Evolutionary conservation across 2,888 invertebrate species (phyloP), one percentile per base, ranked within the genome.

Genomic region (Drosophila mercatorum): DNA sequence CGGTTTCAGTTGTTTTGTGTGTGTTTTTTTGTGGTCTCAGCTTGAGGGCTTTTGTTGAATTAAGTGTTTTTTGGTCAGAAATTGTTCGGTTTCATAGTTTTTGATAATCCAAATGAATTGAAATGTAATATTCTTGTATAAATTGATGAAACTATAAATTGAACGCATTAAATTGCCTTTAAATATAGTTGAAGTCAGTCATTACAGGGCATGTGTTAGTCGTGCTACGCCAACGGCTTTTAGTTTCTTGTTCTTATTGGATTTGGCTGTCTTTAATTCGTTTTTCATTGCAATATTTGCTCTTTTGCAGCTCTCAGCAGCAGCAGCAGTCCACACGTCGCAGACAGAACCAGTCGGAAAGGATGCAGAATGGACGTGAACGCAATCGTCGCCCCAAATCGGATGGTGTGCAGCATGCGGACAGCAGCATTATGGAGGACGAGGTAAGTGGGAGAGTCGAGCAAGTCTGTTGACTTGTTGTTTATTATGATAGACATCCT

Each of bases 391-490:
- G 92, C 58, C 92, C 91, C 56, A 92, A 92, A 80, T 89, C 91
- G 59, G 92, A 93, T 83, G 91, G 90, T 47, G 81, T 92, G 68
- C 92, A 92, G 78, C 92, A 91, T 88, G 91, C 91, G 66, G 92
- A 92, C 76, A 92, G 92, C 75, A 92, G 91, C 79, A 89, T 92
- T 62, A 92, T 92, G 91, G 92, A 93, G 67, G 92, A 93, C 79
- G 93, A 93, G 92, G 93, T 93, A 84, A 90, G 75, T 59, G 59
- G 6, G 44, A 22, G 44, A 22, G 44, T 14, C 10, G 14, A n/a
- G n/a, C 31, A 10, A 10, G 11, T 49, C 31, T 17, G 49, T 51
- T 51, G 49, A 51, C 49, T 49, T 56, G 22, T 38, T 31, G 17
- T 36, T 40, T 41, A 67, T 68, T 75, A 70, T 78, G 79, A 78